Evolutionary conservation across 2,797 vertebrate genomes (phyloP).

Genomic region (Petrocephalus schoutedeni): DNA sequence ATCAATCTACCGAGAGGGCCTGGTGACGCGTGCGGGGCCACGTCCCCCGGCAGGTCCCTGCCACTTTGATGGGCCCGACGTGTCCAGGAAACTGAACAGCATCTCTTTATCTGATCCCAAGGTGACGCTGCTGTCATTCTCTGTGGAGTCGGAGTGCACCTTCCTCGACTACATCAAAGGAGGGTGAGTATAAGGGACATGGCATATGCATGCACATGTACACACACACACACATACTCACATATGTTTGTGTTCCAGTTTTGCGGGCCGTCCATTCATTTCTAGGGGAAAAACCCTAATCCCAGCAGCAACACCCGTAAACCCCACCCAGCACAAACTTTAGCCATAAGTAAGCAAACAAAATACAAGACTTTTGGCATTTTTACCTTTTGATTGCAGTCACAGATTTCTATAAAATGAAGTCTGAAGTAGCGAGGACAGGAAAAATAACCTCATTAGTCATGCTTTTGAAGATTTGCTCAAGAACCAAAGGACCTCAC

Average conservation of each 20-base stretch:
- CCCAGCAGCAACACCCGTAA: neutral
- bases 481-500: too few species aligned
- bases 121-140: conserved; percentile 89
- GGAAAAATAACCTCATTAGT: too few species aligned
- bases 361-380: too few species aligned
- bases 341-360: too few species aligned
- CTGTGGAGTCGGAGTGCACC: conserved; percentile 87
- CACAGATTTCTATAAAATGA: neutral
- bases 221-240: neutral
- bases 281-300: neutral
- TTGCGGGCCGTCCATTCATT: neutral
- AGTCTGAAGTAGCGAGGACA: too few species aligned
- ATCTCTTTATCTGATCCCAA: conserved; percentile 45
- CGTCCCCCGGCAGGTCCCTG: neutral
- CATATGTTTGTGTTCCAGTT: neutral
- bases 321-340: neutral
- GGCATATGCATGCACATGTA: neutral
- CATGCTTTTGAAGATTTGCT: too few species aligned
- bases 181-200: conserved; percentile 69
- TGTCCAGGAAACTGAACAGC: neutral
- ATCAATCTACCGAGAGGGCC: neutral
- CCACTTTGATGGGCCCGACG: neutral
- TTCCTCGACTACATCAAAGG: conserved; percentile 97
- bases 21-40: neutral
- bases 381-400: neutral